Evolutionary conservation across 1,140 invertebrate species (phyloP), one percentile per base, ranked within the genome.

Genomic region (Drosophila setifemur): DNA sequence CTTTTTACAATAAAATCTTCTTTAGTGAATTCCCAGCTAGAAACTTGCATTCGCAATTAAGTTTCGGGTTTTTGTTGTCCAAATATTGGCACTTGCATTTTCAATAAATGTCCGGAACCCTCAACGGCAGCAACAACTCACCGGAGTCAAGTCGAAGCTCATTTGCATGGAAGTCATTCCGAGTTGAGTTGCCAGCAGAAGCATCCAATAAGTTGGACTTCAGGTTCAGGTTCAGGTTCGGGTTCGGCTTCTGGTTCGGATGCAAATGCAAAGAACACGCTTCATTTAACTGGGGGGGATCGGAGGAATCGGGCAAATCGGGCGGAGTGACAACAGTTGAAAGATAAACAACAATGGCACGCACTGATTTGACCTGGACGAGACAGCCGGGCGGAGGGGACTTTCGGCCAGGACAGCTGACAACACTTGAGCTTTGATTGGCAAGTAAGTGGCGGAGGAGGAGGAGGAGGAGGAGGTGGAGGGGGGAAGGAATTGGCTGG

Each of bases 81-180:
- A 83, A 83, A 83, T 83, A 85, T 83, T 83, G 28, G 79, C 78
- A 83, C 78, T 79, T 85, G 63, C 79, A 74, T 71, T 85, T 83
- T 83, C 78, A 83, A 83, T 83, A 83, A 83, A 85, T 83, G 74
- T 74, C 47, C 69, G 23, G 35, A 35, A 25, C 11, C n/a, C 12
- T 12, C 26, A 35, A 42, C 14, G 50, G 57, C 23, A 28, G 58
- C 54, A 39, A 26, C 44, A 48, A 23, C 67, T 60, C 73, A 64
- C 55, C 23, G 67, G 43, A 73, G 57, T 52, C 64, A 42, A 64
- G 47, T 71, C 53, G 31, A 2, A 25, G 55, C 69, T 85, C 60
- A 85, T 86, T 86, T 86, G 71, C 81, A 85, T 86, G 45, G 33
- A 21, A 74, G 44, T 50, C 67, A 55, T 47, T 52, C 12, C 49